Evolutionary conservation across 2,888 invertebrate genomes (phyloP).

Genomic region (Adineta ricciae): DNA sequence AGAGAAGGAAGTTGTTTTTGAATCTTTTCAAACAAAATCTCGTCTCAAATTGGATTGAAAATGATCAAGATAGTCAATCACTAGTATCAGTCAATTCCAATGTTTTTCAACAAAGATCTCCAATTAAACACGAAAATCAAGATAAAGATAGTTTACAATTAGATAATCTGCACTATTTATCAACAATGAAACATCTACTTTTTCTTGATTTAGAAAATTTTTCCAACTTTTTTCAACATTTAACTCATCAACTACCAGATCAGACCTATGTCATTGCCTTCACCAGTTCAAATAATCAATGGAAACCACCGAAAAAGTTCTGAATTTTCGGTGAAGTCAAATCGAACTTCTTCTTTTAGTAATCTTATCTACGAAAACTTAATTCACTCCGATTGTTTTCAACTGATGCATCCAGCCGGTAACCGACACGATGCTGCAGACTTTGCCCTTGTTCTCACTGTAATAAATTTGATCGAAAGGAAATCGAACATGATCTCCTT

Average conservation of each 20-base stretch:
- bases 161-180: background rate
- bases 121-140: background rate
- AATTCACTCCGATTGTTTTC: background rate
- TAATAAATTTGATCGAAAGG: slow-evolving; percentile 27
- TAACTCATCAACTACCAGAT: slow-evolving; percentile 37
- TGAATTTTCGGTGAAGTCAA: background rate
- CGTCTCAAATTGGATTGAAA: background rate
- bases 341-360: background rate
- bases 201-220: slow-evolving; percentile 41
- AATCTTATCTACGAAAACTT: background rate
- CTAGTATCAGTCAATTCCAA: background rate
- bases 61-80: background rate
- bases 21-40: background rate
- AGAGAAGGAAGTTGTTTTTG: background rate
- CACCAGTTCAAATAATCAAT: slow-evolving; percentile 36
- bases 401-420: slow-evolving; percentile 35
- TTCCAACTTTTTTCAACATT: slow-evolving; percentile 37
- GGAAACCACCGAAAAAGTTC: slow-evolving; percentile 37
- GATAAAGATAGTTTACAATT: background rate
- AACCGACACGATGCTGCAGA: slow-evolving; percentile 40
- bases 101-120: background rate
- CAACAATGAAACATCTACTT: slow-evolving; percentile 37
- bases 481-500: too few species aligned
- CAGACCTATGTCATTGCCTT: slow-evolving; percentile 39
- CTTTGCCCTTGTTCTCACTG: slow-evolving; percentile 39